Percentiles rank a stretch among this genome's conserved stretches.
Conservation (phyloP, 2,888 invertebrate genomes). For the Molorchus minor region DNA sequence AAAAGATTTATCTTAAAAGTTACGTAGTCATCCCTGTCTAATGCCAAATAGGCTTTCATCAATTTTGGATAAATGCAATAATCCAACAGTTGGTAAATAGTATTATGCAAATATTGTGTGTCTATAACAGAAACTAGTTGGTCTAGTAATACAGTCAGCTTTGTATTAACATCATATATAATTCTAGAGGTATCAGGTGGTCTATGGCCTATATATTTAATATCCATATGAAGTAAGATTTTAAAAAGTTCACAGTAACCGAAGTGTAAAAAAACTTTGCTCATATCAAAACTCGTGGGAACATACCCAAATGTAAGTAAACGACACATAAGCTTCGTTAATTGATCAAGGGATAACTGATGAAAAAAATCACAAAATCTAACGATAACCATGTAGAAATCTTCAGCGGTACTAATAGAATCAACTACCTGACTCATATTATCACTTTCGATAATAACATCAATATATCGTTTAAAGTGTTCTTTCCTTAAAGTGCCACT, state of each 20-base stretch:
- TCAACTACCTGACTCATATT: constrained; percentile 41
- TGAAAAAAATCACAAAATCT: constrained; percentile 39
- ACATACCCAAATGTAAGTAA: constrained; percentile 39
- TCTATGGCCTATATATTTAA: constrained; percentile 34
- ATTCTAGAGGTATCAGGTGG: constrained; percentile 36
- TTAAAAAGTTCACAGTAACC: constrained; percentile 45
- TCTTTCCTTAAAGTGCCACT: constrained; percentile 37
- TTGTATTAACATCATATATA: constrained; percentile 38
- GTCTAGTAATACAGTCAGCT: constrained; percentile 27
- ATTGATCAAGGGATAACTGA: constrained; percentile 35
- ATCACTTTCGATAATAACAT: constrained; percentile 44
- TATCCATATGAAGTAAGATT: constrained; percentile 46
- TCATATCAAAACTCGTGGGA: constrained; percentile 37
- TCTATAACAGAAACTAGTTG: constrained; percentile 34
- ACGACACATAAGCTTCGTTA: constrained; percentile 37
- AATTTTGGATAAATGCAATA: constrained; percentile 41
- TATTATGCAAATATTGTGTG: constrained; percentile 37
- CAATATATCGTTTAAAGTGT: constrained; percentile 40
- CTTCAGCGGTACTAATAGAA: constrained; percentile 37
- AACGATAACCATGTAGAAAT: constrained; percentile 38
- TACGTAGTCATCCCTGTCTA: constrained; percentile 37
- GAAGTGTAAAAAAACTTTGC: constrained; percentile 41
- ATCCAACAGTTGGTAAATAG: constrained; percentile 39
- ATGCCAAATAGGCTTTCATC: constrained; percentile 30
- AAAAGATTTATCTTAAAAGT: constrained; percentile 36